phyloP scores from a whole-genome alignment of 2,888 invertebrate species.

The Drosophila yooni region DNA sequence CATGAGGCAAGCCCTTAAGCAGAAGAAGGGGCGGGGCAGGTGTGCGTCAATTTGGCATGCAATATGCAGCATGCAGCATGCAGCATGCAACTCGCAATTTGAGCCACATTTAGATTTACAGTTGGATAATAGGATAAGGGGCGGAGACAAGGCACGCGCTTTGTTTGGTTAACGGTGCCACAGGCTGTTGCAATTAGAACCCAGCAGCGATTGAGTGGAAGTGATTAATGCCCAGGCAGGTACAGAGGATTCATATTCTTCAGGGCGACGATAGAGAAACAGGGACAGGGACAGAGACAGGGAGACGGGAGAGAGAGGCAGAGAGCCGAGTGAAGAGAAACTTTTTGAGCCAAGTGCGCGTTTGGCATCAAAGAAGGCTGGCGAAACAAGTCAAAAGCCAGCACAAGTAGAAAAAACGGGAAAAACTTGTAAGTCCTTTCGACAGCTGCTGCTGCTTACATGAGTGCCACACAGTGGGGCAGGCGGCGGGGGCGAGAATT shows the following conservation, averaged over 20 bases:
- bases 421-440: conserved; percentile 77
- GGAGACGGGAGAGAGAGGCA: not conserved
- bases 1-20: conserved; percentile 29
- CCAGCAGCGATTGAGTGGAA: conserved; percentile 59
- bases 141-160: conserved; percentile 36
- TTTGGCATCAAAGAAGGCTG: conserved; percentile 53
- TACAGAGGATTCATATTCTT: conserved; percentile 4
- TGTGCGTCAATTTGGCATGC: conserved; percentile 49
- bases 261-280: not conserved
- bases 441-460: conserved; percentile 74
- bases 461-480: conserved; percentile 40
- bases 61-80: conserved; percentile 36
- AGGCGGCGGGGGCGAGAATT: conserved; percentile 6
- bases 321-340: conserved; percentile 20
- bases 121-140: conserved; percentile 44
- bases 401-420: conserved; percentile 52
- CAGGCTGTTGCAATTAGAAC: conserved; percentile 62
- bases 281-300: not conserved
- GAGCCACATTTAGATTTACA: conserved; percentile 63
- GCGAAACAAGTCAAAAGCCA: conserved; percentile 59
- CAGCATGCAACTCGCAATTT: conserved; percentile 53
- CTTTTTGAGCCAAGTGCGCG: conserved; percentile 43
- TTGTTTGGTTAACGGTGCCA: conserved; percentile 55
- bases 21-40: conserved; percentile 41
- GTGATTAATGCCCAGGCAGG: conserved; percentile 59